Conservation (phyloP, 2,888 invertebrate genomes). For the Eilema sororculum region DNA sequence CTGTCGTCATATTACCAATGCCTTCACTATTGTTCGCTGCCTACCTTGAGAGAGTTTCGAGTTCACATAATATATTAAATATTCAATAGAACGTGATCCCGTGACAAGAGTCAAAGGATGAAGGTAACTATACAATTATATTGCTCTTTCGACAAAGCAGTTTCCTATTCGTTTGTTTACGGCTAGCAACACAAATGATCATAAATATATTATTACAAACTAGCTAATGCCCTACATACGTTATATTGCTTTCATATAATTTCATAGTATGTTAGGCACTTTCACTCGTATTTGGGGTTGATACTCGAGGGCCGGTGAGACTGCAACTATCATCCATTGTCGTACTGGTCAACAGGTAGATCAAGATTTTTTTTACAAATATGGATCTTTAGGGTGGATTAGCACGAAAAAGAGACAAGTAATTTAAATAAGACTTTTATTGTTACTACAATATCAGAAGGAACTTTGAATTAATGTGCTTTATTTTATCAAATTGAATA, state of each 20-base stretch:
- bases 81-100: slow-evolving; percentile 39
- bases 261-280: not conserved
- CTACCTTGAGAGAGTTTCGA: slow-evolving; percentile 28
- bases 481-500: too few relatives aligned
- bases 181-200: not conserved
- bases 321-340: too few relatives aligned
- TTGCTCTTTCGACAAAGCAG: slow-evolving; percentile 14
- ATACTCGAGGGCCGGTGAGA: too few relatives aligned
- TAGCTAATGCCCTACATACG: not conserved
- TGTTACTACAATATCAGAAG: too few relatives aligned
- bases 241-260: not conserved
- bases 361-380: too few relatives aligned
- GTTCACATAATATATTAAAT: slow-evolving; percentile 39
- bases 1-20: slow-evolving; percentile 18
- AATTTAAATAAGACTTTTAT: too few relatives aligned
- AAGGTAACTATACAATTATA: slow-evolving; percentile 16
- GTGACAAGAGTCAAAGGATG: slow-evolving; percentile 22
- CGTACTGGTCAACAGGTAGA: too few relatives aligned
- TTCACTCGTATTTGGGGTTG: not conserved
- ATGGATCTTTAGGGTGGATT: too few relatives aligned
- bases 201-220: not conserved
- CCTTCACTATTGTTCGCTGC: slow-evolving; percentile 24
- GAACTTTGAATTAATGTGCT: too few relatives aligned
- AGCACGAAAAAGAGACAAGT: too few relatives aligned
- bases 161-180: slow-evolving; percentile 21